Conservation (phyloP, 2,888 invertebrate genomes). For the Myathropa florea region DNA sequence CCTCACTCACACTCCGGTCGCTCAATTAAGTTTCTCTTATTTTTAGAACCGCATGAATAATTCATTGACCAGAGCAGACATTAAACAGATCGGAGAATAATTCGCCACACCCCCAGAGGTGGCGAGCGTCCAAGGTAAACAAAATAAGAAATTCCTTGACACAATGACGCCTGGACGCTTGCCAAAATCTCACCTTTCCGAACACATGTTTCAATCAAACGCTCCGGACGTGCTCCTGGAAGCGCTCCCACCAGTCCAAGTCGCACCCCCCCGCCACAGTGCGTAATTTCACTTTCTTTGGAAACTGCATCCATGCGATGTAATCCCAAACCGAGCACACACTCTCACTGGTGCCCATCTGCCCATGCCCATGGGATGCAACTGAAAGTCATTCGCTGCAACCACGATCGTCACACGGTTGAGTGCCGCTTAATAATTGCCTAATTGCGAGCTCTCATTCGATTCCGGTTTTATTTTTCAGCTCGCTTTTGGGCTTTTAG, state of each 20-base stretch:
- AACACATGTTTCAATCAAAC: conserved; percentile 13
- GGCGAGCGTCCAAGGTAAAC: conserved; percentile 3
- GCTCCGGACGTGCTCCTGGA: conserved; percentile 2
- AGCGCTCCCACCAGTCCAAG: conserved; percentile 6
- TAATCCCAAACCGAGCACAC: background rate
- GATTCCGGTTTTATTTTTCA: conserved; percentile 71
- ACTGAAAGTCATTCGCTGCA: conserved; percentile 9
- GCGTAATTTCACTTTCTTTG: background rate
- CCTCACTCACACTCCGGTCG: background rate
- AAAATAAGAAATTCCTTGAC: background rate
- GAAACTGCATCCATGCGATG: background rate
- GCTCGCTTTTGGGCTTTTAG: conserved; percentile 81
- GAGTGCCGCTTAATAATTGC: background rate
- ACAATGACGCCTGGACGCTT: background rate
- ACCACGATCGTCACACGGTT: conserved; percentile 1
- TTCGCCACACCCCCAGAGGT: conserved; percentile 20
- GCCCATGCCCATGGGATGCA: background rate
- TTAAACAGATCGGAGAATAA: background rate
- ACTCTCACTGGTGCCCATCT: background rate
- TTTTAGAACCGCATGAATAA: background rate
- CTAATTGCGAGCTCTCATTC: conserved; percentile 1
- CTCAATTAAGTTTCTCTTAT: conserved; percentile 6
- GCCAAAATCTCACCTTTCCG: conserved; percentile 35
- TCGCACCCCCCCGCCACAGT: too few species aligned
- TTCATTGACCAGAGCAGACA: background rate